Conservation (phyloP, 2,113 vertebrate species). For the Hiodon alosoides region DNA sequence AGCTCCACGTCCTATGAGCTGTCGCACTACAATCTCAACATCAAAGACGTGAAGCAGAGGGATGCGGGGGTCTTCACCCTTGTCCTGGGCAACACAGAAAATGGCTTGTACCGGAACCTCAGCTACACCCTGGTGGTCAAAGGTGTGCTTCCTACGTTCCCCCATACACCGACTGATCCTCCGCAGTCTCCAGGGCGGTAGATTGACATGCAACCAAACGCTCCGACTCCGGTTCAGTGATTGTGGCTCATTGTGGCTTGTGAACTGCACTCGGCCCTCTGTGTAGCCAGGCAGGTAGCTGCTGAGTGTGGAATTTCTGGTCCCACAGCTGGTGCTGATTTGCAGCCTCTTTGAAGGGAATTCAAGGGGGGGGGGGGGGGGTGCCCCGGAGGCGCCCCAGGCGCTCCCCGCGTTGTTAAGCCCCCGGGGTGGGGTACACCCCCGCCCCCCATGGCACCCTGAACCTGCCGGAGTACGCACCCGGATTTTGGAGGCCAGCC, state of each 20-base stretch:
- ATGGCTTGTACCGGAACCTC: constrained; percentile 62
- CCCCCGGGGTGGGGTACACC: too few species aligned
- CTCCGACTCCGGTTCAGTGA: constrained; percentile 26
- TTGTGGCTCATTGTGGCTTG: constrained; percentile 34
- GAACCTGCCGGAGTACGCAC: too few species aligned
- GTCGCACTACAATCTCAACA: constrained; percentile 57
- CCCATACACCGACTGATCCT: not conserved
- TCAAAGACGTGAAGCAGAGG: constrained; percentile 62
- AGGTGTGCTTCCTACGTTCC: constrained; percentile 54
- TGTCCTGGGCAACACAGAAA: constrained; percentile 55
- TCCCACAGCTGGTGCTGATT: constrained; percentile 62
- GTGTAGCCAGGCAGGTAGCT: constrained; percentile 49
- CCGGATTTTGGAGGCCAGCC: too few species aligned
- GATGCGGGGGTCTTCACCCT: constrained; percentile 77
- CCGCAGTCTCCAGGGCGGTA: not conserved
- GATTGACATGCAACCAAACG: too few species aligned
- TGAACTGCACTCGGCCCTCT: too few species aligned
- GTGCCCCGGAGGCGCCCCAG: too few species aligned
- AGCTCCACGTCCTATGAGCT: constrained; percentile 69
- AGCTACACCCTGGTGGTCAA: constrained; percentile 71
- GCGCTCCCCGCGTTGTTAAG: too few species aligned
- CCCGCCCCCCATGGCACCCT: not conserved
- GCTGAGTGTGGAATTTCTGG: constrained; percentile 54
- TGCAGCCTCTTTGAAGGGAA: constrained; percentile 52
- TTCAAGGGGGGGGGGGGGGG: constrained; percentile 14